A percentile compares a stretch with the other conserved stretches of the same genome.
These are phyloP conservation scores for Zaprionus lineosus DNA, from an alignment of 2,888 invertebrate species.

Conservation along the genomic window DNA sequence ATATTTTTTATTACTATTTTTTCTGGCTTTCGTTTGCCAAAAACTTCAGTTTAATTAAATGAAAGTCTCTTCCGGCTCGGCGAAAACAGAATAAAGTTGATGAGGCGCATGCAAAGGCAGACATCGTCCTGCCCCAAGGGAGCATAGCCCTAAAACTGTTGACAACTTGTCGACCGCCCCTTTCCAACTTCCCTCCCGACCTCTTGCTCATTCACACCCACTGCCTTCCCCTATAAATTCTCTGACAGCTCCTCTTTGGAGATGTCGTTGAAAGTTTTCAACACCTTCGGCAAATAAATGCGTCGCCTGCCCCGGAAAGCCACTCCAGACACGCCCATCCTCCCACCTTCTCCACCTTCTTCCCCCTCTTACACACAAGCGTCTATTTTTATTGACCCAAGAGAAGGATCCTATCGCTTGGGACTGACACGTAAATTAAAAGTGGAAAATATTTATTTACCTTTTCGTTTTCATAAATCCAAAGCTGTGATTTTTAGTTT, in stretches of 20 bases:
- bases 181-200: too few species aligned
- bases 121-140: constrained; percentile 1
- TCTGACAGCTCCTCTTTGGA: too few species aligned
- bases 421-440: constrained; percentile 3
- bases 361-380: constrained; percentile 27
- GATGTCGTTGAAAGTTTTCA: constrained; percentile 59
- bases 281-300: constrained; percentile 72
- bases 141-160: constrained; percentile 31
- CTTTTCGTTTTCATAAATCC: constrained; percentile 75
- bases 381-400: constrained; percentile 67
- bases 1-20: too few species aligned
- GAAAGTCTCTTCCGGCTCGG: constrained; percentile 11
- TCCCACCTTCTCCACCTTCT: constrained; percentile 1
- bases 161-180: constrained; percentile 32
- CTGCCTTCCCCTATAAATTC: too few species aligned
- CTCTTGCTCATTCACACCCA: too few species aligned
- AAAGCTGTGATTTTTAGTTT: constrained; percentile 30
- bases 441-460: constrained; percentile 53
- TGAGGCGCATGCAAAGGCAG: constrained; percentile 11
- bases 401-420: constrained; percentile 20
- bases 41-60: constrained; percentile 40
- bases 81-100: constrained; percentile 15
- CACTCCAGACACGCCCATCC: not conserved
- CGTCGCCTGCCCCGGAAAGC: constrained; percentile 29
- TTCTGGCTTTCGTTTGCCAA: too few species aligned